phyloP scores from a whole-genome alignment of 2,888 invertebrate genomes.

The Watsonalla binaria region DNA sequence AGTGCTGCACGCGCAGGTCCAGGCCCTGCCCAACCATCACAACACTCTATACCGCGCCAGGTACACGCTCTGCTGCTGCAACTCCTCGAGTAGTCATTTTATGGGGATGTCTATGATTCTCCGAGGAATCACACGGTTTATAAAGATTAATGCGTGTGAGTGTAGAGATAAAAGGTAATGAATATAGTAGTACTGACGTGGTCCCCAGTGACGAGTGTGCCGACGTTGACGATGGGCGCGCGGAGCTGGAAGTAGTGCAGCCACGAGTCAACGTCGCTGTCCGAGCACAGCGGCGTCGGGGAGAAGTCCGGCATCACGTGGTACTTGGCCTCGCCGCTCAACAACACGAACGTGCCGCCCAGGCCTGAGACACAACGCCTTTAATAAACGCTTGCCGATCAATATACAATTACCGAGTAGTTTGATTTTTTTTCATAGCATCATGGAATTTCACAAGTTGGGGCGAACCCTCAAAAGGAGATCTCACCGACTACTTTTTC shows the following conservation, averaged over 20 bases:
- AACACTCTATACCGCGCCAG: no score
- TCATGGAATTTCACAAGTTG: no score
- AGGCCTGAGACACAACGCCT: constrained; percentile 80
- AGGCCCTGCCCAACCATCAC: constrained; percentile 79
- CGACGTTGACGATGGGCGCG: constrained; percentile 92
- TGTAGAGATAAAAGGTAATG: neutral
- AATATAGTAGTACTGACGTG: constrained; percentile 72
- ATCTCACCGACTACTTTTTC: constrained; percentile 76
- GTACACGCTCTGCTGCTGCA: no score
- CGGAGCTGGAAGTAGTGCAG: constrained; percentile 94
- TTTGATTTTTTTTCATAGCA: no score
- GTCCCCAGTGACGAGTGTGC: constrained; percentile 92
- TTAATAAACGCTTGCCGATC: no score
- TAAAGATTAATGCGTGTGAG: neutral
- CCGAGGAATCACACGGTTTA: no score
- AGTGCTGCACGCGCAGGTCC: constrained; percentile 96
- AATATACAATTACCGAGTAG: no score
- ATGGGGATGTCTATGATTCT: no score
- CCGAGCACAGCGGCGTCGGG: constrained; percentile 82
- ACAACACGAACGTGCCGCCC: constrained; percentile 93
- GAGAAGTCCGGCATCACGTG: constrained; percentile 99
- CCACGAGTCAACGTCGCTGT: constrained; percentile 90
- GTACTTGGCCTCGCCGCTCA: constrained; percentile 89
- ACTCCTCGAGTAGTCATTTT: no score
- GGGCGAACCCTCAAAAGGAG: no score